phyloP scores from a whole-genome alignment of 2,797 vertebrate genomes.

The Takifugu ocellatus region DNA sequence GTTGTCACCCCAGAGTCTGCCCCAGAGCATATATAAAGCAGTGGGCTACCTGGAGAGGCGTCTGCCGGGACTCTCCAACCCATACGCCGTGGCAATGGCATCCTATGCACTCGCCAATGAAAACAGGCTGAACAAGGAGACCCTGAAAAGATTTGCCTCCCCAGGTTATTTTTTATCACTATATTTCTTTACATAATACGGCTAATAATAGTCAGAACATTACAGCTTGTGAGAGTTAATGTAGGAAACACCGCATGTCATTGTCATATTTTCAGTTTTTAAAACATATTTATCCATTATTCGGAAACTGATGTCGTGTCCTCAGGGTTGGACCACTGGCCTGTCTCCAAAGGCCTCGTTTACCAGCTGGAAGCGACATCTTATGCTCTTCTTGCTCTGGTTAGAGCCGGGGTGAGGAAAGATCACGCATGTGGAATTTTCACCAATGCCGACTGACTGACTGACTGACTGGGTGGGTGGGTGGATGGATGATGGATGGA shows the following conservation, averaged over 20 bases:
- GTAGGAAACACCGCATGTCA: no score
- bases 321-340: slow-evolving; percentile 72
- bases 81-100: slow-evolving; percentile 83
- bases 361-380: slow-evolving; percentile 84
- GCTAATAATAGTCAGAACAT: no score
- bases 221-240: no score
- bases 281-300: no score
- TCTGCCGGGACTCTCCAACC: slow-evolving; percentile 67
- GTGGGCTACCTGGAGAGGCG: slow-evolving; percentile 62
- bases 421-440: not conserved
- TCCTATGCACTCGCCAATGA: slow-evolving; percentile 82
- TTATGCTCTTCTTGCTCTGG: slow-evolving; percentile 82
- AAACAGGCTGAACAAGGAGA: slow-evolving; percentile 38
- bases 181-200: not conserved
- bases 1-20: slow-evolving; percentile 63
- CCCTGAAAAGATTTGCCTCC: slow-evolving; percentile 56
- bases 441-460: no score
- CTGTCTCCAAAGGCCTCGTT: slow-evolving; percentile 44
- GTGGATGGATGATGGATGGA: no score
- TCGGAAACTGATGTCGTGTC: not conserved
- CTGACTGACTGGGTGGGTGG: no score
- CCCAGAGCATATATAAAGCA: slow-evolving; percentile 66
- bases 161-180: slow-evolving; percentile 45
- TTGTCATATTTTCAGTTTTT: no score
- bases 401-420: slow-evolving; percentile 53